Evolutionary conservation across 2,113 vertebrate species (phyloP).

Genomic region (Butorides virescens): DNA sequence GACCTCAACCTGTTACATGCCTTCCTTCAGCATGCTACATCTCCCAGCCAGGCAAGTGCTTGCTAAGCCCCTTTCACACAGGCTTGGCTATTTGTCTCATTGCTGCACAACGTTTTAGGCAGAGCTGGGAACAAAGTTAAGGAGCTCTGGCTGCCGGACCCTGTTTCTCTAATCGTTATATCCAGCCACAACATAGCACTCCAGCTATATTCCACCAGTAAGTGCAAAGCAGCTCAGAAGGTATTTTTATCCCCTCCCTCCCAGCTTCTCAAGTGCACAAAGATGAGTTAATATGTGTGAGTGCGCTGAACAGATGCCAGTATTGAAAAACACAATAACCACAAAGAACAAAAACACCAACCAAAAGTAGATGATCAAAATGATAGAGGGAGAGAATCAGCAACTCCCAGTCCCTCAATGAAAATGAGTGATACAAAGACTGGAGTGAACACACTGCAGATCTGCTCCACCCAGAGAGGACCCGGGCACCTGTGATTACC

Average conservation of each 20-base stretch:
- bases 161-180: neutral
- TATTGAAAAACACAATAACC: neutral
- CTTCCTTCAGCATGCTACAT: neutral
- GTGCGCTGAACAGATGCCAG: neutral
- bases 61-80: neutral
- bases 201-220: neutral
- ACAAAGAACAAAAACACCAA: neutral
- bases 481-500: slow-evolving; percentile 73
- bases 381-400: neutral
- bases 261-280: neutral
- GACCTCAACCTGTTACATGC: neutral
- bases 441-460: neutral
- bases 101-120: neutral
- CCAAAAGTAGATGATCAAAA: neutral
- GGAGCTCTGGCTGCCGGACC: neutral
- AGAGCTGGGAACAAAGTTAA: neutral
- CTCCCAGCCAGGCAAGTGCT: neutral
- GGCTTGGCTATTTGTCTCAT: neutral
- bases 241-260: neutral
- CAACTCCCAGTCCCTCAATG: neutral
- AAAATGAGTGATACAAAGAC: neutral
- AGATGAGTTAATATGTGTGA: neutral
- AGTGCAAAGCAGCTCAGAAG: neutral
- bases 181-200: neutral
- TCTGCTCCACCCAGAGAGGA: neutral